These are phyloP conservation scores for Trichosurus vulpecula DNA, from an alignment of 2,797 vertebrate species.

Conservation along the genomic window DNA sequence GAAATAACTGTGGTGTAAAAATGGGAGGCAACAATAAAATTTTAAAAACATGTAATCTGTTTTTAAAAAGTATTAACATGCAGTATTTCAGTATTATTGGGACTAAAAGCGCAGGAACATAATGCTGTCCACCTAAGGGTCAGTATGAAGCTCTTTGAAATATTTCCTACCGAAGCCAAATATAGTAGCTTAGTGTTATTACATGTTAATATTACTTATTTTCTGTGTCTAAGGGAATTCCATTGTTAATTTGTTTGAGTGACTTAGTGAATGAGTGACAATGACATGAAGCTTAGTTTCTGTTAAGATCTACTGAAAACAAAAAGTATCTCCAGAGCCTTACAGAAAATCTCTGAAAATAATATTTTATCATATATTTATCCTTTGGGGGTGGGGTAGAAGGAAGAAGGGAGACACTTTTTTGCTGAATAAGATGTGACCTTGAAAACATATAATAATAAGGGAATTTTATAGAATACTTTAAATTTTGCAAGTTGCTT, in stretches of 20 bases:
- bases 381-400: conserved; percentile 34
- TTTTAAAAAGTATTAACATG: background rate
- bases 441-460: conserved; percentile 60
- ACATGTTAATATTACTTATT: conserved; percentile 73
- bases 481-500: background rate
- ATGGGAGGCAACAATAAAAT: background rate
- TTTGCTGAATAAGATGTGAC: conserved; percentile 63
- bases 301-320: conserved; percentile 76
- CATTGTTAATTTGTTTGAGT: conserved; percentile 73
- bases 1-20: background rate
- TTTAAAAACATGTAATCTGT: background rate
- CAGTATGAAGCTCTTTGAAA: conserved; percentile 62
- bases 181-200: conserved; percentile 69
- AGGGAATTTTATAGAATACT: background rate
- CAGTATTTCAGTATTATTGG: conserved; percentile 33
- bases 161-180: conserved; percentile 64
- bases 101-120: conserved; percentile 36
- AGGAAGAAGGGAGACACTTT: conserved; percentile 6
- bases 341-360: background rate
- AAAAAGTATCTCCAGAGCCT: background rate
- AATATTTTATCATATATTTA: conserved; percentile 69
- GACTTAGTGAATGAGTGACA: conserved; percentile 63
- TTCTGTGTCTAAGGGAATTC: conserved; percentile 77
- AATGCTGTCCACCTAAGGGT: conserved; percentile 7
- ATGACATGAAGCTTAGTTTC: conserved; percentile 68